Base-by-base conservation (phyloP, 23 tunicate species). In the Styela clava region DNA sequence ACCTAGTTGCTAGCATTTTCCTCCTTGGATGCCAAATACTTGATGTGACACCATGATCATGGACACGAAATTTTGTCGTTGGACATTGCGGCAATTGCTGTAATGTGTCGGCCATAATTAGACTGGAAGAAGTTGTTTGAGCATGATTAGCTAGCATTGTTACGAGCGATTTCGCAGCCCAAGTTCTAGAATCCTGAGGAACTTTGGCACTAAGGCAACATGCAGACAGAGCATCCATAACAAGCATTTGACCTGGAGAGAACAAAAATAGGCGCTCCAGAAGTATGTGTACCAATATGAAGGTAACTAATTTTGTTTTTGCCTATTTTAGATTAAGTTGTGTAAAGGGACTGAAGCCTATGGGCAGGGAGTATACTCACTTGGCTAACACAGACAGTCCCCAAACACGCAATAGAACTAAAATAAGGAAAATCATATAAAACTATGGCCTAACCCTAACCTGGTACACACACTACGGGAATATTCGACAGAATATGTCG, bases 141-240 rank as follows among this genome's bases (percentile, higher is more conserved):
- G 78, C 34, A 30, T 87, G 81, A 35, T 68, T 71, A 9, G 91
- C 70, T 34, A 93, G 73, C 23, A 79, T 74, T 31, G 73, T 32
- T 62, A 93, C 78, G 2, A 93, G 84, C 36, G 69, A 79, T 37
- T 88, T 74, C 27, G 85, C 64, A 28, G 98, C 92, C 98, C 98
- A 93, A 3, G 81, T 31, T 37, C 93, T 83, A 31, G 68, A 78
- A 9, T 68, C 32, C 18, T 79, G 61, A 18, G 93, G 56, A 27
- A 87, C n/a, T 68, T 77, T 73, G 26, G 61, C 31, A 62, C 93
- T 87, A 19, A 93, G 86, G 63, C 91, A 93, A 64, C 98, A 93
- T 2, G 87, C 81, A 2, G 98, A 81, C 34, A 93, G 71, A 30
- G 98, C 98, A 61, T 93, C 89, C 3, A 93, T 21, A 69, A 93